Percentiles rank a stretch among this genome's conserved stretches.
phyloP scores from a whole-genome alignment of 2,888 invertebrate species.

The Boloria euphrosyne region DNA sequence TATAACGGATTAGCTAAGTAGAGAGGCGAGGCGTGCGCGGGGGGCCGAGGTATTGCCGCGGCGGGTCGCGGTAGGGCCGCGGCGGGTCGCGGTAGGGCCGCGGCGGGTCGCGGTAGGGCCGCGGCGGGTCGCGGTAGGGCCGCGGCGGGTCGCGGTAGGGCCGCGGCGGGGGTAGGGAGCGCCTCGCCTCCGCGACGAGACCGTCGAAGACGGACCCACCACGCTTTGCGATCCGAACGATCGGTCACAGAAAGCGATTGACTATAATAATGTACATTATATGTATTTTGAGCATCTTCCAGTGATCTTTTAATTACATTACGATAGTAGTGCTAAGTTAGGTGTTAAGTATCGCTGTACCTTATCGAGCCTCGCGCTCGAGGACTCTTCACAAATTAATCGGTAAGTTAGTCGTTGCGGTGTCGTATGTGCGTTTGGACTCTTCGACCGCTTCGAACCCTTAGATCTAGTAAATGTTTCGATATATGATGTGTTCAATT shows the following conservation, averaged over 20 bases:
- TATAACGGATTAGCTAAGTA: conserved; percentile 56
- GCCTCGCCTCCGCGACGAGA: conserved; percentile 15
- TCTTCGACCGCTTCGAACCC: conserved; percentile 70
- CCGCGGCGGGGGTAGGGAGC: neutral
- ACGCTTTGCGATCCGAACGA: conserved; percentile 41
- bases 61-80: neutral
- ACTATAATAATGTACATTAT: conserved; percentile 54
- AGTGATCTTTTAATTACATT: conserved; percentile 75
- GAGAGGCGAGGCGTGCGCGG: conserved; percentile 33
- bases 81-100: conserved; percentile 22
- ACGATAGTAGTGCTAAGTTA: conserved; percentile 73
- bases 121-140: too few relatives aligned
- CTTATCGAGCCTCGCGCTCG: conserved; percentile 67
- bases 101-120: neutral
- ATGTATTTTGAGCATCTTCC: conserved; percentile 77
- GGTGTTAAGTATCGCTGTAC: conserved; percentile 72
- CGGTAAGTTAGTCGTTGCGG: conserved; percentile 67
- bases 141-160: conserved; percentile 21
- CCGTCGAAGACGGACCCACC: conserved; percentile 36
- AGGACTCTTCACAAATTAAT: conserved; percentile 76
- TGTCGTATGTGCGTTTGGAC: conserved; percentile 61
- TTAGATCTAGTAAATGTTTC: conserved; percentile 75
- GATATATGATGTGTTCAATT: conserved; percentile 79
- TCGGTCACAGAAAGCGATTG: conserved; percentile 56
- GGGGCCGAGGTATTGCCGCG: conserved; percentile 20